Percentiles rank a stretch among this genome's conserved stretches.
phyloP scores from a whole-genome alignment of 2,797 vertebrate genomes.

The Okamejei kenojei region DNA sequence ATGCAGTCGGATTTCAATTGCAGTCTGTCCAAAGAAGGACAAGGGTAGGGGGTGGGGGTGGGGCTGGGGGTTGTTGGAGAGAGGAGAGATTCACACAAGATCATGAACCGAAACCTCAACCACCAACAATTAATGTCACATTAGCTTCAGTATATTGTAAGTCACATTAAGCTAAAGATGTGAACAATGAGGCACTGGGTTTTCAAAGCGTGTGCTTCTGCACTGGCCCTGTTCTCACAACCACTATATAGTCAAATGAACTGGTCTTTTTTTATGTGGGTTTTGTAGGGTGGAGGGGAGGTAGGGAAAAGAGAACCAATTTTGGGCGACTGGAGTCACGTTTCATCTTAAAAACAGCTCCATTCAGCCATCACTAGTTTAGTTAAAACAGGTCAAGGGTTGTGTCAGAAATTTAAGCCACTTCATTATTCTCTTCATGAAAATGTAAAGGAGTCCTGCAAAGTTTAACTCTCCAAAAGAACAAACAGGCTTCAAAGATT shows the following conservation, averaged over 20 bases:
- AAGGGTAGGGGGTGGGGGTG: not conserved
- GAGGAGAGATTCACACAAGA: constrained; percentile 29
- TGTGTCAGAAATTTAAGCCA: constrained; percentile 37
- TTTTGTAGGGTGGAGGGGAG: not conserved
- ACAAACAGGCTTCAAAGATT: constrained; percentile 9
- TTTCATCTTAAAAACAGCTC: constrained; percentile 37
- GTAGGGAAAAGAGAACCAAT: constrained; percentile 6
- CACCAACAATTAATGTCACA: constrained; percentile 74
- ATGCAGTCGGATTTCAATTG: constrained; percentile 56
- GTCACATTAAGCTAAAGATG: constrained; percentile 57
- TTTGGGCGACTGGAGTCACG: constrained; percentile 20
- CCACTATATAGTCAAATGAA: constrained; percentile 38
- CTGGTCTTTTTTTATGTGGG: constrained; percentile 33
- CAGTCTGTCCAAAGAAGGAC: constrained; percentile 24
- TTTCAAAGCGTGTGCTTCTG: constrained; percentile 38
- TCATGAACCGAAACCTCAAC: constrained; percentile 50
- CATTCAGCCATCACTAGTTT: constrained; percentile 35
- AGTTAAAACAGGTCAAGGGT: constrained; percentile 38
- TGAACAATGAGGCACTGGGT: constrained; percentile 31
- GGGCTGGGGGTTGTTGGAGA: not conserved
- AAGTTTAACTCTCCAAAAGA: constrained; percentile 34
- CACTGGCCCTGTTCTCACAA: constrained; percentile 36
- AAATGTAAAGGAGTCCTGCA: constrained; percentile 35
- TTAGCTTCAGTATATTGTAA: constrained; percentile 64
- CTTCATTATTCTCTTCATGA: constrained; percentile 39